These are phyloP conservation scores for Eristalis arbustorum DNA, from an alignment of 2,888 invertebrate genomes.

Conservation along the genomic window DNA sequence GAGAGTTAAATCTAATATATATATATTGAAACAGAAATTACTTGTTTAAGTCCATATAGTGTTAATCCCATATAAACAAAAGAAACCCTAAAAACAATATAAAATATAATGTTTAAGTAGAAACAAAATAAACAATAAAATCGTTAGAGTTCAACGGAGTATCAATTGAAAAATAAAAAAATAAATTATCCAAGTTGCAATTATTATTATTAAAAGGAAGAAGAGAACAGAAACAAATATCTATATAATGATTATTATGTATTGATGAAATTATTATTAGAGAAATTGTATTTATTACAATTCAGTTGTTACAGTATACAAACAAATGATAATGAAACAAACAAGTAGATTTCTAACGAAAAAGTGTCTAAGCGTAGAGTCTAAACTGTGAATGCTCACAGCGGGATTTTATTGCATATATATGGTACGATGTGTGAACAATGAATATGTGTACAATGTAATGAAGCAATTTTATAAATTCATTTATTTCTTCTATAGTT, in stretches of 20 bases:
- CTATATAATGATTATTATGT: conserved; percentile 38
- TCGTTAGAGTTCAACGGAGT: conserved; percentile 64
- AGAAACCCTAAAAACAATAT: neutral
- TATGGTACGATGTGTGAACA: conserved; percentile 12
- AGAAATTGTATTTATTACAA: conserved; percentile 65
- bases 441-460: conserved; percentile 15
- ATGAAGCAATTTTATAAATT: conserved; percentile 11
- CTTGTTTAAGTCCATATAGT: conserved; percentile 32
- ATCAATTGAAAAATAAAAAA: conserved; percentile 56
- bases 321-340: neutral
- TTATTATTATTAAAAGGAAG: conserved; percentile 59
- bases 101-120: conserved; percentile 3
- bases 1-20: conserved; percentile 67
- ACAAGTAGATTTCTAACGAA: conserved; percentile 33
- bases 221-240: neutral
- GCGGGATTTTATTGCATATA: conserved; percentile 18
- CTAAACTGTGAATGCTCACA: conserved; percentile 22
- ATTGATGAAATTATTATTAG: conserved; percentile 58
- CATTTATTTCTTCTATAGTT: neutral
- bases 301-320: conserved; percentile 47
- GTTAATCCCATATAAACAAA: conserved; percentile 12
- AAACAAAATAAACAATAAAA: conserved; percentile 19
- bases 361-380: conserved; percentile 33
- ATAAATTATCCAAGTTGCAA: conserved; percentile 65
- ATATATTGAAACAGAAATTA: conserved; percentile 52